Percentiles rank a stretch among this genome's conserved stretches.
These are phyloP conservation scores for Latheticus oryzae DNA, from an alignment of 2,888 invertebrate genomes.

Conservation along the genomic window DNA sequence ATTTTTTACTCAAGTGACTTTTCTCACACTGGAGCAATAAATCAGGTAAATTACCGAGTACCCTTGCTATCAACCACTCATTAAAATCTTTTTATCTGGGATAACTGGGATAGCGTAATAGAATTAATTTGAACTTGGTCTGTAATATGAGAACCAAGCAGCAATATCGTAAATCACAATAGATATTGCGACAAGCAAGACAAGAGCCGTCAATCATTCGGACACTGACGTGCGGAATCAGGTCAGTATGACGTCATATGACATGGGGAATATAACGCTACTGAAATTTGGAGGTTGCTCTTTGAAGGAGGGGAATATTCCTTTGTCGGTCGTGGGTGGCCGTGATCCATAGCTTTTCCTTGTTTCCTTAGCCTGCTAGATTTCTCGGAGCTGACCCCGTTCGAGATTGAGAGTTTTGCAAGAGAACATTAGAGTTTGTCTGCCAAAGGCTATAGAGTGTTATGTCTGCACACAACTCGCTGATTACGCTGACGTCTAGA, in stretches of 20 bases:
- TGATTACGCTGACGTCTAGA: constrained; percentile 34
- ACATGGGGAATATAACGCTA: neutral
- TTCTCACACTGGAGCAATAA: constrained; percentile 14
- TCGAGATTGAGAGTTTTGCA: constrained; percentile 60
- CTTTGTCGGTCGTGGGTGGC: constrained; percentile 58
- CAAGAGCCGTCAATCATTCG: constrained; percentile 25
- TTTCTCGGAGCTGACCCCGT: constrained; percentile 62
- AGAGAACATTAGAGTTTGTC: constrained; percentile 44
- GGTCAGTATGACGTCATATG: constrained; percentile 13
- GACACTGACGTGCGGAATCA: constrained; percentile 2
- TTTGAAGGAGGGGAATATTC: constrained; percentile 15
- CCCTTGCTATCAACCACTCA: constrained; percentile 18
- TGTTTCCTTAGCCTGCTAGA: constrained; percentile 58
- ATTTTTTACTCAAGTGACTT: constrained; percentile 3
- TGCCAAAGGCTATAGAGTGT: constrained; percentile 41
- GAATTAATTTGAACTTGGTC: constrained; percentile 20
- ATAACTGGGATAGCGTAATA: constrained; percentile 16
- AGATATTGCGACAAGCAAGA: constrained; percentile 28
- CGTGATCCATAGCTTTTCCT: constrained; percentile 54
- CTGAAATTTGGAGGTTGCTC: constrained; percentile 3
- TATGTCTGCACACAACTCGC: constrained; percentile 40
- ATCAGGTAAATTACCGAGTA: constrained; percentile 10
- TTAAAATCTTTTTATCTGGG: constrained; percentile 1
- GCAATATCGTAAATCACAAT: constrained; percentile 31
- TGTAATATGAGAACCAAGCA: constrained; percentile 18